phyloP scores from a whole-genome alignment of 2,113 vertebrate species.

The Meriones unguiculatus region DNA sequence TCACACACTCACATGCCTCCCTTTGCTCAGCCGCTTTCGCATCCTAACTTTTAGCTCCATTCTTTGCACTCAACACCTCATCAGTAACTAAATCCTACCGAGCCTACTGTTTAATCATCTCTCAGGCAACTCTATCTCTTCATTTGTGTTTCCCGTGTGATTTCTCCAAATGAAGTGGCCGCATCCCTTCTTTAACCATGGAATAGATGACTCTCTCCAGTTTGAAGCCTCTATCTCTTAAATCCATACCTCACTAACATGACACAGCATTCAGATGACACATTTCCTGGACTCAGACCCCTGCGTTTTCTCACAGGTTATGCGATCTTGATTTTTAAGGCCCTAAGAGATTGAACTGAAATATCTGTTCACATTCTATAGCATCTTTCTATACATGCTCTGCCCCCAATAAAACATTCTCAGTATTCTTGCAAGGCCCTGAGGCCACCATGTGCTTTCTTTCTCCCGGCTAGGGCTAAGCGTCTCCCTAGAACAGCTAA shows the following conservation, averaged over 20 bases:
- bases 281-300: conserved; percentile 25
- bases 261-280: background rate
- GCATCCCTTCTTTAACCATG: background rate
- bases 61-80: background rate
- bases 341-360: background rate
- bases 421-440: background rate
- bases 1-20: fast-evolving
- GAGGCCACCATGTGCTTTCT: background rate
- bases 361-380: background rate
- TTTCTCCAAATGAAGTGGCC: background rate
- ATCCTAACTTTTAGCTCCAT: background rate
- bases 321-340: background rate
- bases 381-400: background rate
- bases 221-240: background rate
- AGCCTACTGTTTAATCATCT: conserved; percentile 34
- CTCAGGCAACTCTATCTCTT: background rate
- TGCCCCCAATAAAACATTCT: background rate
- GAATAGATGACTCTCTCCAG: background rate
- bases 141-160: background rate
- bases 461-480: background rate
- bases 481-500: conserved; percentile 3
- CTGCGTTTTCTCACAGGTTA: conserved; percentile 29
- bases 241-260: conserved; percentile 12
- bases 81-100: background rate
- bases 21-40: background rate